Conservation (phyloP, 2,113 vertebrate species). For the Perca schrenkii region DNA sequence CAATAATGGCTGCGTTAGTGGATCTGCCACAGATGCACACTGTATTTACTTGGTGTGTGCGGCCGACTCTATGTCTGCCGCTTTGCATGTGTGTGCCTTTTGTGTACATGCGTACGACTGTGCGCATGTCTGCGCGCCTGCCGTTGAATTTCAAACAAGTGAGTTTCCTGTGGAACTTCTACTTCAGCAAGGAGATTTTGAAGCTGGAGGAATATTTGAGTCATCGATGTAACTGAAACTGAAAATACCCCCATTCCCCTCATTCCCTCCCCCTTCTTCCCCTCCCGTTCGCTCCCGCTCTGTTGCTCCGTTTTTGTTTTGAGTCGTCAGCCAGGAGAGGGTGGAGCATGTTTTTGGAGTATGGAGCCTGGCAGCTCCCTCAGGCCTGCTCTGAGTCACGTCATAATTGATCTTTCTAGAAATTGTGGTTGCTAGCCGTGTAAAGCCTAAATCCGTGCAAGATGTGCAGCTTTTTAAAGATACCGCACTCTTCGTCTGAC, state of each 20-base stretch:
- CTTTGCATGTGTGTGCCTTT: constrained; percentile 16
- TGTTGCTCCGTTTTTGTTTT: constrained; percentile 76
- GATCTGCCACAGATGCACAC: constrained; percentile 6
- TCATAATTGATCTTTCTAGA: constrained; percentile 84
- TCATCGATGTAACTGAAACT: constrained; percentile 82
- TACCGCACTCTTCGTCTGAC: constrained; percentile 45
- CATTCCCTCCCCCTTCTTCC: background rate
- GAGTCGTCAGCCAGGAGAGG: constrained; percentile 74
- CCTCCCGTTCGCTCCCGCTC: constrained; percentile 48
- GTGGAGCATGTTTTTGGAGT: constrained; percentile 73
- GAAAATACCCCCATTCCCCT: constrained; percentile 72
- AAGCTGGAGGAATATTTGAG: constrained; percentile 83
- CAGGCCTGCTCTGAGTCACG: constrained; percentile 83
- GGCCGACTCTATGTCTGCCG: constrained; percentile 8
- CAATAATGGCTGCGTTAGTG: background rate
- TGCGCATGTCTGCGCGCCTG: constrained; percentile 42
- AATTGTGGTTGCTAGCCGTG: constrained; percentile 75
- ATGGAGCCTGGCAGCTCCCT: constrained; percentile 79
- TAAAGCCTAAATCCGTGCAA: constrained; percentile 79
- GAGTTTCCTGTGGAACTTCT: constrained; percentile 77
- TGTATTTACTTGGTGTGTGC: constrained; percentile 29
- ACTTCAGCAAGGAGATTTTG: constrained; percentile 63
- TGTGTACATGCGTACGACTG: constrained; percentile 5
- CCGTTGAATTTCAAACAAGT: constrained; percentile 72
- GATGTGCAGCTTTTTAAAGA: constrained; percentile 76